A percentile compares a stretch with the other conserved stretches of the same genome.
Evolutionary conservation across 2,888 invertebrate species (phyloP).

Genomic region (Cephus spinipes): DNA sequence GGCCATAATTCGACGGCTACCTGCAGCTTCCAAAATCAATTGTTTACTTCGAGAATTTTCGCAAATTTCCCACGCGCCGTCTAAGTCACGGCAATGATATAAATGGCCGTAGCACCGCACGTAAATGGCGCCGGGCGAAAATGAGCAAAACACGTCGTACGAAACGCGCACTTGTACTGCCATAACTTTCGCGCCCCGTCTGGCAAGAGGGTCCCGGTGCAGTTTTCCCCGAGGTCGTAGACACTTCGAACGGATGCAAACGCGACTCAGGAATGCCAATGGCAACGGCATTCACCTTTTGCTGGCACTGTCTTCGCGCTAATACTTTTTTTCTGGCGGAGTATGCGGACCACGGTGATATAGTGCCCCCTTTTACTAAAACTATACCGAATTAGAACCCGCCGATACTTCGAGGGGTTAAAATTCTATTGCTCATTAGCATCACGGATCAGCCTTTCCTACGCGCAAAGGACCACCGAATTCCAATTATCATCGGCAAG

Average conservation of each 20-base stretch:
- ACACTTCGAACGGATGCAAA: background rate
- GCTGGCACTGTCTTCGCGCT: slow-evolving; percentile 35
- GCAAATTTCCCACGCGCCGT: background rate
- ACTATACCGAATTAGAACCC: background rate
- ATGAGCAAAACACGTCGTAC: background rate
- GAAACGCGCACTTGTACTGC: background rate
- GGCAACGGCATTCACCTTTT: slow-evolving; percentile 27
- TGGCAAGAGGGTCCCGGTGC: background rate
- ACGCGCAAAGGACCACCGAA: background rate
- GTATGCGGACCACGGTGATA: slow-evolving; percentile 22
- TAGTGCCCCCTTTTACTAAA: background rate
- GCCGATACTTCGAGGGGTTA: too few species aligned
- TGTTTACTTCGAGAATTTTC: background rate
- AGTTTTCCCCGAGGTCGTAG: background rate
- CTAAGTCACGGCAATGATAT: background rate
- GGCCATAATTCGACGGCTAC: background rate
- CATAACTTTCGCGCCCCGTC: background rate
- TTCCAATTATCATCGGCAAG: background rate
- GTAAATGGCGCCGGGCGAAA: background rate
- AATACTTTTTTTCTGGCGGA: slow-evolving; percentile 37
- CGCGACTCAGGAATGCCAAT: slow-evolving; percentile 28
- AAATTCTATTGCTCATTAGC: too few species aligned
- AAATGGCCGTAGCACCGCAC: background rate
- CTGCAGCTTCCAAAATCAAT: background rate
- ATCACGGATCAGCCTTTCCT: too few species aligned